A percentile compares a stretch with the other conserved stretches of the same genome.
Evolutionary conservation across 2,888 invertebrate genomes (phyloP).

Genomic region (Erannis defoliaria): DNA sequence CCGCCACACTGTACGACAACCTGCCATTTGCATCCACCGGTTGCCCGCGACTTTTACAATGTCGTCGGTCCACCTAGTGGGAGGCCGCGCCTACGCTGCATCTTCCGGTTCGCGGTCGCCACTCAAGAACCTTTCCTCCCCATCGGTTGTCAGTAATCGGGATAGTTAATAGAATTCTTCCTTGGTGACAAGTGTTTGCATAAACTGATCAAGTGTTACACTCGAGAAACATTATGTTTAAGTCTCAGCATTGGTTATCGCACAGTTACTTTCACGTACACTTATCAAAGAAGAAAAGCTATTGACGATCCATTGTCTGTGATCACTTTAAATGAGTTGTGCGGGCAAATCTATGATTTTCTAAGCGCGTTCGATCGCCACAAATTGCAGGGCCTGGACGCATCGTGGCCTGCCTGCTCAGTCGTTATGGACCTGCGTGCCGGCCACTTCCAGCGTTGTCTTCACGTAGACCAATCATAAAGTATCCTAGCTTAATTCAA

Average conservation of each 20-base stretch:
- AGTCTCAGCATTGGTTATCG: background rate
- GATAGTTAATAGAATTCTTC: too few relatives aligned
- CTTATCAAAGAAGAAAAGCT: background rate
- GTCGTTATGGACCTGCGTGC: slow-evolving; percentile 56
- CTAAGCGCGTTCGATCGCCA: slow-evolving; percentile 63
- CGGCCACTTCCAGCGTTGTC: slow-evolving; percentile 49
- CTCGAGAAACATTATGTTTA: too few relatives aligned
- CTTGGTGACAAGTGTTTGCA: too few relatives aligned
- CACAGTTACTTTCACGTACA: background rate
- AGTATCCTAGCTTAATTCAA: background rate
- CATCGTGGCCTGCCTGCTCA: slow-evolving; percentile 37
- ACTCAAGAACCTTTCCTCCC: too few relatives aligned
- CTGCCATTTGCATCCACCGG: too few relatives aligned
- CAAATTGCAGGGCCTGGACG: slow-evolving; percentile 63
- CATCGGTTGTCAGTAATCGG: too few relatives aligned
- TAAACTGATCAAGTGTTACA: too few relatives aligned
- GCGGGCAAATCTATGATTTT: slow-evolving; percentile 49
- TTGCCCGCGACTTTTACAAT: too few relatives aligned
- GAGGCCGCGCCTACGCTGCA: too few relatives aligned
- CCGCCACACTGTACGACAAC: too few relatives aligned
- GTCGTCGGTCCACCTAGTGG: too few relatives aligned
- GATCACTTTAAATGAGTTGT: slow-evolving; percentile 26
- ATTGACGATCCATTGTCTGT: slow-evolving; percentile 21
- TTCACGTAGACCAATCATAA: slow-evolving; percentile 38
- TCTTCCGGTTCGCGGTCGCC: too few relatives aligned